Evolutionary conservation across 1,140 invertebrate genomes (phyloP), one percentile per base, ranked within the genome.

Genomic region (Cepaea nemoralis): DNA sequence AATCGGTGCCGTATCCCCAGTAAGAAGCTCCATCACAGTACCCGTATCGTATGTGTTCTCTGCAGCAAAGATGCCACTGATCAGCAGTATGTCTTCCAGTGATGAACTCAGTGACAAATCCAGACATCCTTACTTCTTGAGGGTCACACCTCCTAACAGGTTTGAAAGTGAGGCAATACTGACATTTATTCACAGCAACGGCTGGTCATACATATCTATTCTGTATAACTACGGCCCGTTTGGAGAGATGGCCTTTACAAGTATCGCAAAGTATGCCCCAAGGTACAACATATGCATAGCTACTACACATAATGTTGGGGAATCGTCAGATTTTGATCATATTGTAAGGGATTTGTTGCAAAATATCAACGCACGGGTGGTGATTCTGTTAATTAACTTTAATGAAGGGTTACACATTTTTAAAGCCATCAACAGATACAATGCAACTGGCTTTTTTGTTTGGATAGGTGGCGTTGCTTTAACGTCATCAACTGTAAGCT

Each of bases 261-360:
- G 94, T 12, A 95, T 96, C 86, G 94, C 94, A 42, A 45, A 78
- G 27, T 69, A 93, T 93, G 69, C 94, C 94, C 85, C 95, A 94
- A 0, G 92, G 91, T 35, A 66, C 1, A 94, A 95, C 83, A 95
- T 96, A n/a, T 96, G 95, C 88, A 95, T 96, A 71, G 95, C 95
- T 0, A 48, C 78, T 10, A 37, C 45, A 6, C 48, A 75, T 31
- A 22, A 42, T 14, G 5, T 63, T 1, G 50, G 33, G 22, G 33
- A 59, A 5, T 16, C 12, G 12, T 22, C 48, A 59, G 40, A 75
- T 35, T 70, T 33, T 39, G 37, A 70, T 35, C 14, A 19, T 22
- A 24, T 70, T 39, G 35, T 39, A 6, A 33, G 10, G 39, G 37
- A 70, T 35, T 70, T 70, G 69, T 24, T 70, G 69, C 33, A 19